Percentiles rank a stretch among this genome's conserved stretches.
These are phyloP conservation scores for Popillia japonica DNA, from an alignment of 1,140 invertebrate species.

Conservation along the genomic window DNA sequence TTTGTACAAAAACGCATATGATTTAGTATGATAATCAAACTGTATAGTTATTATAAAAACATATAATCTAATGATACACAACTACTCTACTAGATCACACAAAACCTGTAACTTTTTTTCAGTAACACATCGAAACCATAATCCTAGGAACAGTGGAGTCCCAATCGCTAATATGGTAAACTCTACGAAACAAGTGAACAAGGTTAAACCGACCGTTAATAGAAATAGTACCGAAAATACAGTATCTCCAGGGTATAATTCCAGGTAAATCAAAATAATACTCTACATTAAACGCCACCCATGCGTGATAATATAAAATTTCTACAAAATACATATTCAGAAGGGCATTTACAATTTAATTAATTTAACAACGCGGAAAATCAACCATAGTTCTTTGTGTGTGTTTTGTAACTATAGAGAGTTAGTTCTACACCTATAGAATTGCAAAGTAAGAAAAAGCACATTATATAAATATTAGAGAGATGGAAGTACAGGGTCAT, in stretches of 20 bases:
- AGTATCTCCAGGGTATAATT: constrained; percentile 61
- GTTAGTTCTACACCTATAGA: neutral
- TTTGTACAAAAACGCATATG: neutral
- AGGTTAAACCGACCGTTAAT: constrained; percentile 85
- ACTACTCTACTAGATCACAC: neutral
- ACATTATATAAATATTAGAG: neutral
- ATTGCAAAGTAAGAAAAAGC: neutral
- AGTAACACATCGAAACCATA: constrained; percentile 78
- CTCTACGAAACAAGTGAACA: constrained; percentile 82
- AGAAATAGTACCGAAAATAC: constrained; percentile 72
- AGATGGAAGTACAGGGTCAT: too few species aligned
- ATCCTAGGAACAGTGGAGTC: constrained; percentile 73
- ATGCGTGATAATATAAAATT: neutral
- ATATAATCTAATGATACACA: too few species aligned
- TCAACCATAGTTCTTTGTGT: neutral
- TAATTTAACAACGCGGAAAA: neutral
- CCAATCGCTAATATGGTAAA: constrained; percentile 71
- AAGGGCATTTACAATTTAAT: neutral
- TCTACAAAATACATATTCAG: neutral
- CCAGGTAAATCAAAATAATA: constrained; percentile 55
- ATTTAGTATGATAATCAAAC: too few species aligned
- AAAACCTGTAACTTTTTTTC: constrained; percentile 48
- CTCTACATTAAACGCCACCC: neutral
- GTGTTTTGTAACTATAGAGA: neutral
- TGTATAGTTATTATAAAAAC: too few species aligned